Base-by-base conservation (phyloP, 2,113 vertebrate species). In the Lepus americanus region DNA sequence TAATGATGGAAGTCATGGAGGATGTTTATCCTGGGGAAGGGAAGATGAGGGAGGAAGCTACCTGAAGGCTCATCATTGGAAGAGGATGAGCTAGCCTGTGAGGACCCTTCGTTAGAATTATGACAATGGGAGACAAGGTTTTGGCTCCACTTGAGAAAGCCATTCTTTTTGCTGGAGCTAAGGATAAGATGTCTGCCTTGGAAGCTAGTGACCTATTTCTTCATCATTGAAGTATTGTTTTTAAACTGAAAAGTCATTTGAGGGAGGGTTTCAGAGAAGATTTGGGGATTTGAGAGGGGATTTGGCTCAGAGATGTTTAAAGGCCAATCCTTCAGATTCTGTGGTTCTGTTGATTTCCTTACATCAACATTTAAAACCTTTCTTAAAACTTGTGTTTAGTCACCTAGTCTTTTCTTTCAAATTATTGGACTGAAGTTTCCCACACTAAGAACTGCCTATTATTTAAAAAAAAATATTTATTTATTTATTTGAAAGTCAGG, bases 301-400 rank as follows among this genome's bases (percentile, higher is more conserved):
- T 95, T 89, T 95, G 78, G 53, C 31, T 76, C 76, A 80, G 51
- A 90, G 86, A 91, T 95, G 82, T 96, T 96, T 95, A 90, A 97
- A 96, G 72, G 49, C 82, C 79, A 95, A 55, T 64, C 31, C 55
- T 86, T 84, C 59, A 85, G 94, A 59, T 83, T 94, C 59, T 79
- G 22, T 55, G 84, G 61, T 83, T 92, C 67, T 84, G 67, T 95
- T 95, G 93, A 87, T 64, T 94, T 86, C 64, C 53, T 90, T 84
- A 36, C 16, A 83, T 96, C 95, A 97, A 88, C 90, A 86, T 95
- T 97, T 90, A 92, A 96, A 92, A 89, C 6, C 12, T 29, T 87
- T 77, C 73, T 44, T 64, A 76, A 92, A 70, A 63, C n/a, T 88
- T 74, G 6, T 61, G 22, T 79, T 44, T 14, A 59, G 77, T 85